phyloP scores from a whole-genome alignment of 2,797 vertebrate genomes.

The Chelon labrosus region DNA sequence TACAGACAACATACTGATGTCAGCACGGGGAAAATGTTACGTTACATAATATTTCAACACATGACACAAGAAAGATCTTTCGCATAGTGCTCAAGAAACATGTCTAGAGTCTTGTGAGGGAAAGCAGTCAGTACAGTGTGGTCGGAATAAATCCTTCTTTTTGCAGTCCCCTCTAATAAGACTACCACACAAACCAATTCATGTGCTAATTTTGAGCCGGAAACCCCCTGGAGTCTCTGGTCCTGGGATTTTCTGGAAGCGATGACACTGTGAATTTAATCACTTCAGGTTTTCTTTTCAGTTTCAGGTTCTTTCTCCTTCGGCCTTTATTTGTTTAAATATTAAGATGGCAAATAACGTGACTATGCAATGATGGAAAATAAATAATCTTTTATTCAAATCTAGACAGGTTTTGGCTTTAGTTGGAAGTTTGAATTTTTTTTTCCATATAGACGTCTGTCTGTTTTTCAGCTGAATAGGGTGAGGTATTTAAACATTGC shows the following conservation, averaged over 20 bases:
- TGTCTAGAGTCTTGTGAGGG: constrained; percentile 1
- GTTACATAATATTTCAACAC: background rate
- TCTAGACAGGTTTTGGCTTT: constrained; percentile 1
- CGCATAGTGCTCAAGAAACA: background rate
- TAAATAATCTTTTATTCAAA: background rate
- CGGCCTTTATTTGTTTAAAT: background rate
- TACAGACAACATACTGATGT: background rate
- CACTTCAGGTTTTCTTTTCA: constrained; percentile 25
- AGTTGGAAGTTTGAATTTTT: constrained; percentile 15
- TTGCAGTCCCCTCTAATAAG: constrained; percentile 58
- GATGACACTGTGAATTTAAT: constrained; percentile 55
- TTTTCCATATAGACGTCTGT: constrained; percentile 33
- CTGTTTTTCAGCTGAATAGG: constrained; percentile 42
- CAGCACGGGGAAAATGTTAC: background rate
- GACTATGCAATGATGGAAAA: background rate
- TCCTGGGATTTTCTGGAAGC: constrained; percentile 61
- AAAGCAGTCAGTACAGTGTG: constrained; percentile 15
- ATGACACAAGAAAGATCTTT: background rate
- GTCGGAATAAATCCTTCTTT: constrained; percentile 47
- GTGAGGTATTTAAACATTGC: constrained; percentile 55
- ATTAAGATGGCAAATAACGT: background rate
- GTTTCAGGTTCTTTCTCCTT: too few relatives aligned
- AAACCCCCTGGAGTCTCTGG: constrained; percentile 63
- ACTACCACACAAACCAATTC: constrained; percentile 65
- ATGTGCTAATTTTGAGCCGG: constrained; percentile 74